Evolutionary conservation across 1,140 invertebrate genomes (phyloP).

Genomic region (Pinna nobilis): DNA sequence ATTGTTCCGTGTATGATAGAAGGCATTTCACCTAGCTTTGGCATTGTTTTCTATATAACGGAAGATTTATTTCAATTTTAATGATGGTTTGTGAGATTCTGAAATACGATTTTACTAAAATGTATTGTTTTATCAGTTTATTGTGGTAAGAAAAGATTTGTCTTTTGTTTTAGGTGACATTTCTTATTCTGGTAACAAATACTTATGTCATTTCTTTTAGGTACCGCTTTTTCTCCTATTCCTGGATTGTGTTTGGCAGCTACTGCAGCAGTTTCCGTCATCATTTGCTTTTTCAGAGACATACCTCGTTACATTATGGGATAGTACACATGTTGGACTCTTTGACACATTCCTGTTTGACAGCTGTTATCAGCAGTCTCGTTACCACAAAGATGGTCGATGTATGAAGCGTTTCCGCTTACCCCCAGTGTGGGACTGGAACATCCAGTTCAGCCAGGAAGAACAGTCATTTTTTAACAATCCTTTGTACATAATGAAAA

Average conservation of each 20-base stretch:
- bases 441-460: slow-evolving; percentile 62
- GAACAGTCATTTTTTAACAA: slow-evolving; percentile 70
- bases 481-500: slow-evolving; percentile 64
- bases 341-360: slow-evolving; percentile 96
- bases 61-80: no score
- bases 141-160: no score
- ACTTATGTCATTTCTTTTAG: slow-evolving; percentile 72
- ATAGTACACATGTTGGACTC: slow-evolving; percentile 88
- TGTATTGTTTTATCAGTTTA: no score
- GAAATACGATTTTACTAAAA: no score
- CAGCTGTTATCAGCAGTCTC: slow-evolving; percentile 73
- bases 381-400: slow-evolving; percentile 68
- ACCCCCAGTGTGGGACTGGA: slow-evolving; percentile 70
- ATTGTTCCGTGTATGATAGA: no score
- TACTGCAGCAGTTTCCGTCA: slow-evolving; percentile 89
- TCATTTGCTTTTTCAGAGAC: slow-evolving; percentile 95
- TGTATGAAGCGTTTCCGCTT: slow-evolving; percentile 50
- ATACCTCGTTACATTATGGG: slow-evolving; percentile 93
- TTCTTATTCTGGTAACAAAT: no score
- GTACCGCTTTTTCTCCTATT: slow-evolving; percentile 92
- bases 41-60: no score
- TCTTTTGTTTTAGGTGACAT: no score
- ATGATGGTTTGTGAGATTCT: no score
- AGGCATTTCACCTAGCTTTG: no score
- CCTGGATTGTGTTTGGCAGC: slow-evolving; percentile 95